Evolutionary conservation across 2,113 vertebrate species (phyloP).

Genomic region (Brachyhypopomus gauderio): DNA sequence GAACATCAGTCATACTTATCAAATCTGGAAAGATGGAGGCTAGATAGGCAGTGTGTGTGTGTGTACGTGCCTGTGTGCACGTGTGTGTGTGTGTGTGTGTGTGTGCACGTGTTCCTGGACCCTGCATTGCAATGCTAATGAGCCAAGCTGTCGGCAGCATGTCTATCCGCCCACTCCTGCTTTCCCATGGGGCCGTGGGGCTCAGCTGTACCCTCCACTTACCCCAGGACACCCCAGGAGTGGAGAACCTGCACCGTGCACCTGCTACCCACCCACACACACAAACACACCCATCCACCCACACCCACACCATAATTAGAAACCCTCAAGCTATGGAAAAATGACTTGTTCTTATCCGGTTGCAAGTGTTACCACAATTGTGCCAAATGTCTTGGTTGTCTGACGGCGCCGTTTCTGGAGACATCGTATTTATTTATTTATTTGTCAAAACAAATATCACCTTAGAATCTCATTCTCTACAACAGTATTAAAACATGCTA

Average conservation of each 20-base stretch:
- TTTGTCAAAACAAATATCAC: not conserved
- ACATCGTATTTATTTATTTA: not conserved
- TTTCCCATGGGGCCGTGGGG: conserved; percentile 43
- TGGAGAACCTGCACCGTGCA: conserved; percentile 58
- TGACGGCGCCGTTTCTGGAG: not conserved
- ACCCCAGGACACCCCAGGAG: conserved; percentile 54
- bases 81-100: conserved; percentile 37
- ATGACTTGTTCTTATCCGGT: conserved; percentile 29
- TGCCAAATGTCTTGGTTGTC: conserved; percentile 11
- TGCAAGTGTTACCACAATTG: conserved; percentile 35
- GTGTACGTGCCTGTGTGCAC: conserved; percentile 15
- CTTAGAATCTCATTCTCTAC: not conserved
- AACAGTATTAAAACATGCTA: not conserved
- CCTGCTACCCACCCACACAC: conserved; percentile 54
- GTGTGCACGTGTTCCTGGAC: conserved; percentile 37
- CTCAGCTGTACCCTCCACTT: conserved; percentile 62
- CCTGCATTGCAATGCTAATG: conserved; percentile 65
- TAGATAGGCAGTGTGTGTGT: conserved; percentile 19
- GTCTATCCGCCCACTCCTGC: conserved; percentile 41
- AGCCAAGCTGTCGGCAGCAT: conserved; percentile 62
- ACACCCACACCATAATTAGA: conserved; percentile 45
- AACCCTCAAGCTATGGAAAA: conserved; percentile 36
- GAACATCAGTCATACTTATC: not conserved
- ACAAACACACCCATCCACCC: not conserved
- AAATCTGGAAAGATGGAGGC: not conserved